Evolutionary conservation across 2,797 vertebrate species (phyloP).

Genomic region (Phylloscopus collybita): DNA sequence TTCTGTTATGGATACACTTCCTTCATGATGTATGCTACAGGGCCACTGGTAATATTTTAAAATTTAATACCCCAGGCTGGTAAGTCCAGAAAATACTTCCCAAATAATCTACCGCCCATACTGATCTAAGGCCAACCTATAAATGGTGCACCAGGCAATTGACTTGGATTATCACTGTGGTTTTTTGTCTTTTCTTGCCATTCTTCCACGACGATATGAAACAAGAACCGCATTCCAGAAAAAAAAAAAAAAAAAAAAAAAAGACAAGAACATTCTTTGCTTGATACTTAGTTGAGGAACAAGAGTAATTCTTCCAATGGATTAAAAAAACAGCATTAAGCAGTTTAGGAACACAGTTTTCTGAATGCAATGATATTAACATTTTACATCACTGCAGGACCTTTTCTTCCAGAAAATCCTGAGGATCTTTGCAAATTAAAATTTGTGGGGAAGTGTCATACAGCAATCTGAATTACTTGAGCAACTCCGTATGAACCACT

Average conservation of each 20-base stretch:
- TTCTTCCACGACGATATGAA: background rate
- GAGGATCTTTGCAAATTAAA: background rate
- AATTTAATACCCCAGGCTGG: conserved; percentile 49
- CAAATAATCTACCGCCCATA: conserved; percentile 71
- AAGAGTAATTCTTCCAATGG: background rate
- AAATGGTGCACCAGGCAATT: conserved; percentile 12
- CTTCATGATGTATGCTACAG: conserved; percentile 5
- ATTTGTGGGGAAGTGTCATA: background rate
- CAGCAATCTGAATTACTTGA: background rate
- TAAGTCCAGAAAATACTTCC: conserved; percentile 60
- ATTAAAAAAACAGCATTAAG: background rate
- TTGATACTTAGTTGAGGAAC: background rate
- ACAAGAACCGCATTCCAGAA: background rate
- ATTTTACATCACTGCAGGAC: background rate
- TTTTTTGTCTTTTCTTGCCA: background rate
- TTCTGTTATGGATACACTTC: conserved; percentile 8
- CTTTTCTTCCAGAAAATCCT: background rate
- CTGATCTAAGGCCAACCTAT: conserved; percentile 49
- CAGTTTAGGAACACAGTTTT: background rate
- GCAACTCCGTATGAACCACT: background rate
- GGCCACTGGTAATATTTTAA: conserved; percentile 55
- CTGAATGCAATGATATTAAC: background rate
- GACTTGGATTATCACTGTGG: background rate
- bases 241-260: background rate
- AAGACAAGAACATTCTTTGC: background rate